Conservation (phyloP, 2,888 invertebrate species). For the Neelides folsomi region DNA sequence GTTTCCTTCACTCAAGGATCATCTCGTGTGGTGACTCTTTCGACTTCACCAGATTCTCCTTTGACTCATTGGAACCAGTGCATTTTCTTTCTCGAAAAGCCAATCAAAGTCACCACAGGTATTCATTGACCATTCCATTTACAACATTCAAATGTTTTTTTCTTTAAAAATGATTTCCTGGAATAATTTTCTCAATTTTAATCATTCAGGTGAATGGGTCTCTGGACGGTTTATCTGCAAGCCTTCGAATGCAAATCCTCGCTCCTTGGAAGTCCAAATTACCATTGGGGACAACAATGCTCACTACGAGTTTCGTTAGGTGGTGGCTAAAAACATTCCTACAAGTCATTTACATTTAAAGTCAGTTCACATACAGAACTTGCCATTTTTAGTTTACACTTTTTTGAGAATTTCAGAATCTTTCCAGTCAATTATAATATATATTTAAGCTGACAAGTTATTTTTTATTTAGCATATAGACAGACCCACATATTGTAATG, state of each 20-base stretch:
- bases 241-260: slow-evolving; percentile 57
- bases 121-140: slow-evolving; percentile 13
- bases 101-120: slow-evolving; percentile 56
- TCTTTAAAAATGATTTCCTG: not conserved
- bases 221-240: slow-evolving; percentile 58
- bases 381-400: no score
- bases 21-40: slow-evolving; percentile 7
- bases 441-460: no score
- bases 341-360: no score
- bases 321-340: slow-evolving; percentile 3
- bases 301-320: slow-evolving; percentile 10
- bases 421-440: no score
- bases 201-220: slow-evolving; percentile 45
- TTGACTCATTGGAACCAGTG: slow-evolving; percentile 94
- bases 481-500: no score
- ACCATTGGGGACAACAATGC: slow-evolving; percentile 40
- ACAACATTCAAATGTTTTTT: slow-evolving; percentile 3
- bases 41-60: slow-evolving; percentile 46
- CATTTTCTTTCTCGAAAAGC: slow-evolving; percentile 65
- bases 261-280: slow-evolving; percentile 60
- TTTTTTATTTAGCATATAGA: no score
- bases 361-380: no score
- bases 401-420: no score
- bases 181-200: slow-evolving; percentile 9
- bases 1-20: slow-evolving; percentile 35